Base-by-base conservation (phyloP, 2,888 invertebrate species). In the Heteromurus nitidus region DNA sequence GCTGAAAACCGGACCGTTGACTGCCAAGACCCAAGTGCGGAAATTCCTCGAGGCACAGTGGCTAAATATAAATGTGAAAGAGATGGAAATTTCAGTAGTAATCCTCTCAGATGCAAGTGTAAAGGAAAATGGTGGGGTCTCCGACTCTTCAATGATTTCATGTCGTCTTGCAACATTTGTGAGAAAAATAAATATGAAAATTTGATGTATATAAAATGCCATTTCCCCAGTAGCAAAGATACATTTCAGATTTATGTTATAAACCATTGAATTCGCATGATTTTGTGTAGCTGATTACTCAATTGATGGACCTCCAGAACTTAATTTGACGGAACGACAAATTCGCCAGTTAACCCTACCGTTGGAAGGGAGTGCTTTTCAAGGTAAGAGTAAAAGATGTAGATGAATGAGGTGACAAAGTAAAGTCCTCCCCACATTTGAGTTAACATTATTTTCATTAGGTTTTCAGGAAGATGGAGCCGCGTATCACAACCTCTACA, bases 61-160 rank as follows among this genome's bases (percentile, higher is more conserved):
- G 82, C 60, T 24, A 82, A 72, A 44, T 84, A 84, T 28, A 77
- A 74, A 70, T 84, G 84, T 53, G 75, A 80, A 55, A 30, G 72
- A 20, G 64, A 58, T 44, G 26, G 16, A 13, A 31, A 60, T 24
- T 79, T 75, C 58, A 67, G 65, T 62, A 79, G 75, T 36, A 75
- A 77, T 22, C 22, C 75, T 31, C 7, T 84, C 18, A 60, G 75
- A 28, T 84, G 84, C 47, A 53, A 53, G 36, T 84, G 84, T 31
- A 72, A 70, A 50, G 82, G 84, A 22, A 77, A 70, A 24, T 84
- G 84, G 84, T 53, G 81, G 31, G 84, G 84, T 22, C 13, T 84
- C 3, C 31, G 60, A 26, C 53, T 47, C 11, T 81, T 84, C 62
- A 76, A 84, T 18, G 77, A 77, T 26, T 84, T 68, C 44, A 81